These are phyloP conservation scores for Caenorhabditis sp. DNA, from an alignment of 2,888 invertebrate species.

Conservation along the genomic window DNA sequence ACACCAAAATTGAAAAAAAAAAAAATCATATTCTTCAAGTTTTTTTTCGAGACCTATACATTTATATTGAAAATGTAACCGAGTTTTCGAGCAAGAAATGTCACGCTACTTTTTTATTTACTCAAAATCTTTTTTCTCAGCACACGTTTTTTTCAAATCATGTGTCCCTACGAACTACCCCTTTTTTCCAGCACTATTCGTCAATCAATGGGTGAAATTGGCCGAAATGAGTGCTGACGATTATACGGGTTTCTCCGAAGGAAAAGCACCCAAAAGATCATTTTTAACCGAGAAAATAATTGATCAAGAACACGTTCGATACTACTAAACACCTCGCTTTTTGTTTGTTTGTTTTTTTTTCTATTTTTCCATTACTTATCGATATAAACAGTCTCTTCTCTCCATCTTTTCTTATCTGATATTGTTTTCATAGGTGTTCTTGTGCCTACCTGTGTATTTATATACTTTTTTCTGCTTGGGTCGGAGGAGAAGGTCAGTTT, in stretches of 20 bases:
- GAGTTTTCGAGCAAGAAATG: no score
- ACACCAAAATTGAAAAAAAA: no score
- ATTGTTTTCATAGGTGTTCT: background rate
- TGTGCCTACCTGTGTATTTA: background rate
- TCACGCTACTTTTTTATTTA: no score
- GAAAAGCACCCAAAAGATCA: conserved; percentile 7
- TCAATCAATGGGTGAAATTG: conserved; percentile 47
- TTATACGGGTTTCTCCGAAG: conserved; percentile 19
- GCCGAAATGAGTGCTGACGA: conserved; percentile 39
- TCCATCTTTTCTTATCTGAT: background rate
- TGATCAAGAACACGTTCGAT: conserved; percentile 11
- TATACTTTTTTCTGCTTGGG: no score
- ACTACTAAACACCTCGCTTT: conserved; percentile 9
- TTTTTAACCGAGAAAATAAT: conserved; percentile 7
- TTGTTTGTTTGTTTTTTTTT: background rate
- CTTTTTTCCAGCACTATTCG: conserved; percentile 38
- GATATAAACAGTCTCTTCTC: background rate
- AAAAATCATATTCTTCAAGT: no score
- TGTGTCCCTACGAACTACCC: no score
- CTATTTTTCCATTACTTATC: background rate
- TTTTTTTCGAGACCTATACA: no score
- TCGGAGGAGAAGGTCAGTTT: background rate
- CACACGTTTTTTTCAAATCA: no score
- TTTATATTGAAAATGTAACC: no score
- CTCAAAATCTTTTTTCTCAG: no score